Evolutionary conservation across 2,113 vertebrate species (phyloP).

Genomic region (Grammomys surdaster): DNA sequence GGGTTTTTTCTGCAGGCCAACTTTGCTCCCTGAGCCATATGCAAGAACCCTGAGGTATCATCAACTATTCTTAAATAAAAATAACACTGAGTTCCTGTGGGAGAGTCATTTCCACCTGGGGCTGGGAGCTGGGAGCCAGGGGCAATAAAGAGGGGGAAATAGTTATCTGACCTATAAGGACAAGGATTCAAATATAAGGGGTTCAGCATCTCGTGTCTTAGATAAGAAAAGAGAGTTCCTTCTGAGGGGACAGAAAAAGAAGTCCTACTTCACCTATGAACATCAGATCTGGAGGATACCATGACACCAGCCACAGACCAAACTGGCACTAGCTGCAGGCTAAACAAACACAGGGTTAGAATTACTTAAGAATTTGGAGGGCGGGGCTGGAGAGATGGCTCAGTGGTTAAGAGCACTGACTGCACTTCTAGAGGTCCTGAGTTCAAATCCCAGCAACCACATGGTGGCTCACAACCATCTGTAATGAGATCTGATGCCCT

Average conservation of each 20-base stretch:
- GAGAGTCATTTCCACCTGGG: neutral
- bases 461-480: too few relatives aligned
- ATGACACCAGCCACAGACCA: neutral
- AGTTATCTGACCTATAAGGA: neutral
- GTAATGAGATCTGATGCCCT: too few relatives aligned
- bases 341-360: neutral
- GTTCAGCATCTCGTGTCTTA: neutral
- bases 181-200: neutral
- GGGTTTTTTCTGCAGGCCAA: neutral
- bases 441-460: too few relatives aligned
- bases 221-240: neutral
- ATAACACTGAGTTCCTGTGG: neutral
- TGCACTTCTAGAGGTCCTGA: too few relatives aligned
- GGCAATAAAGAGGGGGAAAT: neutral
- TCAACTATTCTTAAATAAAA: neutral
- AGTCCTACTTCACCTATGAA: neutral
- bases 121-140: neutral
- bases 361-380: neutral
- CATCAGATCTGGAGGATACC: neutral
- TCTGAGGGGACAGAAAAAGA: neutral
- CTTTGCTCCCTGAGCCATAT: neutral
- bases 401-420: too few relatives aligned
- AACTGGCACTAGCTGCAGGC: neutral
- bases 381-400: too few relatives aligned
- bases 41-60: constrained; percentile 1